Evolutionary conservation across 2,113 vertebrate genomes (phyloP).

Genomic region (Sorex fumeus): DNA sequence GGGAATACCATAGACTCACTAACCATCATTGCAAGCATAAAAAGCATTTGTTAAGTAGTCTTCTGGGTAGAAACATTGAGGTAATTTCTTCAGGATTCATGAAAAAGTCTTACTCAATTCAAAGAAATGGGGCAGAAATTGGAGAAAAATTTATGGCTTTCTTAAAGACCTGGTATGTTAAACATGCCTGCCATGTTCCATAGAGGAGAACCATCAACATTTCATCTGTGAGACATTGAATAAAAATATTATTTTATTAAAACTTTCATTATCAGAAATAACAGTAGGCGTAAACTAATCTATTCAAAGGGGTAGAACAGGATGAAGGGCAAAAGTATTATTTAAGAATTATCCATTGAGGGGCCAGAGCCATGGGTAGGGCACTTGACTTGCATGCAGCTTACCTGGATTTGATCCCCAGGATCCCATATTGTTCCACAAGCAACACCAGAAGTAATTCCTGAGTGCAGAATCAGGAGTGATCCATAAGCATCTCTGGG

Average conservation of each 20-base stretch:
- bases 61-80: not conserved
- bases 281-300: not conserved
- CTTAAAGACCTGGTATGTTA: not conserved
- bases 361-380: not conserved
- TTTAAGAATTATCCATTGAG: not conserved
- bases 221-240: not conserved
- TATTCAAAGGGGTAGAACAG: not conserved
- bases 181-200: not conserved
- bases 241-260: not conserved
- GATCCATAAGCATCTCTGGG: no score
- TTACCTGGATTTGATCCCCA: no score
- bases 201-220: not conserved
- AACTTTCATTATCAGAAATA: not conserved
- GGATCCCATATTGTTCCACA: no score
- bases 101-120: not conserved
- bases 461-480: no score
- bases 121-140: not conserved
- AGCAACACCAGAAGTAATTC: no score
- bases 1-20: fast-evolving
- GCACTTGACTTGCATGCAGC: no score
- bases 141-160: not conserved
- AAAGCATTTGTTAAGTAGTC: not conserved
- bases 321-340: not conserved
- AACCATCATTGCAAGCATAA: not conserved
- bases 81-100: not conserved